Percentiles rank a stretch among this genome's conserved stretches.
Evolutionary conservation across 2,797 vertebrate species (phyloP).

Genomic region (Rhodeus uyekii): DNA sequence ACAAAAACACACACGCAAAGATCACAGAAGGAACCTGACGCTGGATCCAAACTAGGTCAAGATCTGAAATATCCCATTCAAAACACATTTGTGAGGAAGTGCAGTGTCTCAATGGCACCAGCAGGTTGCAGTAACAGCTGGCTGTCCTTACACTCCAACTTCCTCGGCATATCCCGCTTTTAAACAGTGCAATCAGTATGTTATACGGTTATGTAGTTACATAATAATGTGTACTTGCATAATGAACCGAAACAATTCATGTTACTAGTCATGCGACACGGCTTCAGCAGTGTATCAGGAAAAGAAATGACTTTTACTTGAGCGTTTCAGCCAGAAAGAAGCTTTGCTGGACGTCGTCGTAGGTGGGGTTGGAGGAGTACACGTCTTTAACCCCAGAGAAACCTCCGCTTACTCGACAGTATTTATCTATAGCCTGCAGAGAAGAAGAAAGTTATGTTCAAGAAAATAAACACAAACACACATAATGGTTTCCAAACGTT

Average conservation of each 20-base stretch:
- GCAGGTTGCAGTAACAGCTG: slow-evolving; percentile 64
- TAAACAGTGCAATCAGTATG: neutral
- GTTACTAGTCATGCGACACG: neutral
- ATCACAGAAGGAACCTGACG: neutral
- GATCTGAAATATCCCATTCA: neutral
- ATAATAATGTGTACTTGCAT: neutral
- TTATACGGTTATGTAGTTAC: neutral
- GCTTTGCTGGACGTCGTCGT: slow-evolving; percentile 98
- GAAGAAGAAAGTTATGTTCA: neutral
- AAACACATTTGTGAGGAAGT: neutral
- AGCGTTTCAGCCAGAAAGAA: slow-evolving; percentile 99
- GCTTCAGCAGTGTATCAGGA: neutral
- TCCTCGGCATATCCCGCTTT: slow-evolving; percentile 3
- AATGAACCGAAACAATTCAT: neutral
- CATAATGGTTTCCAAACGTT: neutral
- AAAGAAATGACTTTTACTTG: slow-evolving; percentile 76
- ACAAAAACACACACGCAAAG: slow-evolving; percentile 38
- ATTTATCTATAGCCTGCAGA: slow-evolving; percentile 93
- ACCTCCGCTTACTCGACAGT: slow-evolving; percentile 93
- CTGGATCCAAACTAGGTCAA: neutral
- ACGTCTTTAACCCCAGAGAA: slow-evolving; percentile 99
- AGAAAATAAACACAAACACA: neutral
- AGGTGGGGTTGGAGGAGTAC: slow-evolving; percentile 92
- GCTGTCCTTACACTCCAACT: neutral
- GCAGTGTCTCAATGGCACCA: slow-evolving; percentile 43